Conservation (phyloP, 2,888 invertebrate genomes). For the Ornithoptera priamus region DNA sequence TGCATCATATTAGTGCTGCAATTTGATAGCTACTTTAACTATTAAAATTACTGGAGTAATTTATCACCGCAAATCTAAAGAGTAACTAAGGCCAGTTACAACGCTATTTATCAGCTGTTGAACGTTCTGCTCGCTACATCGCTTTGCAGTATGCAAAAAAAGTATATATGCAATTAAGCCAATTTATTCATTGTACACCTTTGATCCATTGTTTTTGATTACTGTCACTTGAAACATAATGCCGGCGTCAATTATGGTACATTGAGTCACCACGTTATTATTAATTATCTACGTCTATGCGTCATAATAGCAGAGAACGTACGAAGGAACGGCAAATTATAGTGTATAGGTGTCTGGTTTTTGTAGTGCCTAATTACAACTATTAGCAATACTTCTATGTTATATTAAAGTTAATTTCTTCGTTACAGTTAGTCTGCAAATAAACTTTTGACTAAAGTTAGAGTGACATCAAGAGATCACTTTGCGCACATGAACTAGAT, state of each 20-base stretch:
- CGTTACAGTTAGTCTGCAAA: not conserved
- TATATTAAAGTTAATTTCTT: not conserved
- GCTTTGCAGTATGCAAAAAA: not conserved
- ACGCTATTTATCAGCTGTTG: not conserved
- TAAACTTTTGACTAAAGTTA: not conserved
- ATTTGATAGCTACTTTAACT: too few relatives aligned
- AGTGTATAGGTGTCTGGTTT: not conserved
- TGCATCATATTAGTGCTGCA: too few relatives aligned
- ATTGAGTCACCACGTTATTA: slow-evolving; percentile 8
- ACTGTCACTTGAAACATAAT: slow-evolving; percentile 7
- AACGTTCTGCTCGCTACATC: not conserved
- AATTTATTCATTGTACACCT: not conserved
- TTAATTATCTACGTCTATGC: slow-evolving; percentile 14
- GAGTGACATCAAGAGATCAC: too few relatives aligned
- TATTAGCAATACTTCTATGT: not conserved
- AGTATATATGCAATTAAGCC: not conserved
- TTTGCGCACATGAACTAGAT: too few relatives aligned
- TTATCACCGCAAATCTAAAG: too few relatives aligned
- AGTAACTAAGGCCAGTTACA: too few relatives aligned
- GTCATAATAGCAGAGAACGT: slow-evolving; percentile 5
- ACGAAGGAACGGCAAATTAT: not conserved
- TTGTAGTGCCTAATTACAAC: not conserved
- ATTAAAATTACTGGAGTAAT: too few relatives aligned
- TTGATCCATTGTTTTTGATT: slow-evolving; percentile 12
- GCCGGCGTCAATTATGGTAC: slow-evolving; percentile 12